Evolutionary conservation across 2,797 vertebrate species (phyloP).

Genomic region (Thaleichthys pacificus): DNA sequence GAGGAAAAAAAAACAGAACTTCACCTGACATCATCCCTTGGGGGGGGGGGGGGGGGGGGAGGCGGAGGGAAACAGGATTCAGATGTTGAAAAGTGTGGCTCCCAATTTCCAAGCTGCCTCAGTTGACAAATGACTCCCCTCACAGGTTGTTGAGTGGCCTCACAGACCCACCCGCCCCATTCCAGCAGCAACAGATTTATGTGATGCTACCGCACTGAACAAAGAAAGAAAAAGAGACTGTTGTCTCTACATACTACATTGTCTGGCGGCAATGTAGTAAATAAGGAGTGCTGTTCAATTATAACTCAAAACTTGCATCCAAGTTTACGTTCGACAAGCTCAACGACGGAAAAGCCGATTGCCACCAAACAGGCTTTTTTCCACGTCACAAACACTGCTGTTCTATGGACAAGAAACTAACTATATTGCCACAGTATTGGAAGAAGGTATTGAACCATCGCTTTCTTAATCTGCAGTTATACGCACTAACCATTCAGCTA

Average conservation of each 20-base stretch:
- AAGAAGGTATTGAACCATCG: no score
- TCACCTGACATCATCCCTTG: conserved; percentile 31
- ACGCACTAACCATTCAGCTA: no score
- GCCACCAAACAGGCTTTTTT: neutral
- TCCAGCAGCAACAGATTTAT: conserved; percentile 54
- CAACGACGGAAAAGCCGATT: neutral
- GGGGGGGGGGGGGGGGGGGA: conserved; percentile 18
- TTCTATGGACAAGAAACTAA: no score
- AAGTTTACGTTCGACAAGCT: no score
- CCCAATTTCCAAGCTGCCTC: conserved; percentile 55
- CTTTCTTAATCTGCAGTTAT: no score
- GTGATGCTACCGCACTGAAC: conserved; percentile 11
- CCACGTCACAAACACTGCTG: no score
- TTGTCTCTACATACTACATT: no score
- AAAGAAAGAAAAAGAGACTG: conserved; percentile 15
- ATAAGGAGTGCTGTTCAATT: conserved; percentile 15
- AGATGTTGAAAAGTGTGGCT: conserved; percentile 44
- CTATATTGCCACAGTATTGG: no score
- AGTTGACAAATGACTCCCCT: conserved; percentile 56
- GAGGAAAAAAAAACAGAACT: conserved; percentile 33
- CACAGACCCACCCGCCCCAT: conserved; percentile 40
- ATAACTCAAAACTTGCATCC: neutral
- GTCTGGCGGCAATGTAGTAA: conserved; percentile 25
- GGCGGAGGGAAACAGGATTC: conserved; percentile 30
- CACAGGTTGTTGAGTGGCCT: conserved; percentile 46